These are phyloP conservation scores for Labeo catla DNA, from an alignment of 2,113 vertebrate genomes.

Conservation along the genomic window DNA sequence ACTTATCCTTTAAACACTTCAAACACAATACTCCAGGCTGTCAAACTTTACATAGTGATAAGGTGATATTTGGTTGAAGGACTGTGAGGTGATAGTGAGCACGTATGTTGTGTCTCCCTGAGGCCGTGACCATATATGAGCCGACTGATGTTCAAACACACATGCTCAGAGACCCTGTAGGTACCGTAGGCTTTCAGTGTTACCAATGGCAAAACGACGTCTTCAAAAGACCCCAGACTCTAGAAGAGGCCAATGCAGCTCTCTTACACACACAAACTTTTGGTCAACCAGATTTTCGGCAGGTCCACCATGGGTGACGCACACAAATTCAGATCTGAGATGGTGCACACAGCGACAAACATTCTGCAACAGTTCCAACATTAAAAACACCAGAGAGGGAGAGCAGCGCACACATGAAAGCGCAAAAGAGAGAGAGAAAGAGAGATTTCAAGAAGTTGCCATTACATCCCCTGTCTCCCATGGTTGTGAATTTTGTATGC, in stretches of 20 bases:
- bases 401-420: background rate
- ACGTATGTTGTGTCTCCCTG: conserved; percentile 37
- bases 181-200: conserved; percentile 82
- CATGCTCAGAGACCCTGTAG: conserved; percentile 83
- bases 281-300: background rate
- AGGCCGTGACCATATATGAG: conserved; percentile 66
- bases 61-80: conserved; percentile 34
- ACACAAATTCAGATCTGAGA: background rate
- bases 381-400: conserved; percentile 2
- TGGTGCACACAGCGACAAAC: conserved; percentile 6
- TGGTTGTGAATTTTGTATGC: conserved; percentile 86
- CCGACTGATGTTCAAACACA: conserved; percentile 89
- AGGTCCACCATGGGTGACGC: background rate
- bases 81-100: conserved; percentile 15
- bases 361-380: conserved; percentile 19
- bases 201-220: conserved; percentile 73
- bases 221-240: conserved; percentile 84
- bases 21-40: background rate
- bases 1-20: too few relatives aligned
- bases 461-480: conserved; percentile 78
- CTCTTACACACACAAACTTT: background rate
- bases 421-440: conserved; percentile 63
- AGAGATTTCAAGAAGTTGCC: conserved; percentile 88
- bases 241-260: conserved; percentile 89
- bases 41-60: conserved; percentile 41